Percentiles rank a stretch among this genome's conserved stretches.
phyloP scores from a whole-genome alignment of 2,888 invertebrate genomes.

The Sphinx pinastri region DNA sequence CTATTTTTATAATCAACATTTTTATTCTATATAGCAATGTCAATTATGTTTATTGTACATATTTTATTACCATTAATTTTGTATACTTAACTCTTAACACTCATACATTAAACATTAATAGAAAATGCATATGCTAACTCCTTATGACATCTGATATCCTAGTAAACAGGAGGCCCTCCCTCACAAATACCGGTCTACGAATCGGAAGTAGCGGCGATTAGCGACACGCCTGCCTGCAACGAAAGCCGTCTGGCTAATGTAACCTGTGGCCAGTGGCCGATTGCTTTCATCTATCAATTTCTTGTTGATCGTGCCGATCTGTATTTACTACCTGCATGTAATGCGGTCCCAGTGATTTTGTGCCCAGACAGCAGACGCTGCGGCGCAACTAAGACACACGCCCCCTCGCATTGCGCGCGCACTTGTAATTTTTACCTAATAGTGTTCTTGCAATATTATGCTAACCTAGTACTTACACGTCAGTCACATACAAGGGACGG shows the following conservation, averaged over 20 bases:
- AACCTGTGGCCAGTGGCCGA: slow-evolving; percentile 36
- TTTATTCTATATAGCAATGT: background rate
- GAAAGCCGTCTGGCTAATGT: slow-evolving; percentile 49
- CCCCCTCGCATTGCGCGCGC: slow-evolving; percentile 34
- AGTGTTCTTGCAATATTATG: slow-evolving; percentile 46
- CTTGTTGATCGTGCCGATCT: background rate
- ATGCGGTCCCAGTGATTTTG: slow-evolving; percentile 40
- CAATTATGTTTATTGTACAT: too few relatives aligned
- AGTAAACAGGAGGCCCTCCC: slow-evolving; percentile 53
- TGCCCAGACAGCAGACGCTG: slow-evolving; percentile 38
- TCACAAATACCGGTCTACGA: slow-evolving; percentile 55
- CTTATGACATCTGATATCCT: slow-evolving; percentile 52
- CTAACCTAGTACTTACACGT: slow-evolving; percentile 63
- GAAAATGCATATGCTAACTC: slow-evolving; percentile 30
- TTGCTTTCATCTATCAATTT: slow-evolving; percentile 19
- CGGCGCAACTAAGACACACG: slow-evolving; percentile 30
- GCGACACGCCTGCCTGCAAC: slow-evolving; percentile 50
- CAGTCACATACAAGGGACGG: slow-evolving; percentile 68
- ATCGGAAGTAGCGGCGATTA: slow-evolving; percentile 42
- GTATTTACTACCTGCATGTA: slow-evolving; percentile 6
- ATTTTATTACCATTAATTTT: too few relatives aligned
- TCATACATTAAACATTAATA: too few relatives aligned
- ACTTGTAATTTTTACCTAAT: slow-evolving; percentile 40
- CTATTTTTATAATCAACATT: background rate
- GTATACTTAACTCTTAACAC: too few relatives aligned